phyloP scores from a whole-genome alignment of 2,888 invertebrate species.

The Orchesella flavescens region DNA sequence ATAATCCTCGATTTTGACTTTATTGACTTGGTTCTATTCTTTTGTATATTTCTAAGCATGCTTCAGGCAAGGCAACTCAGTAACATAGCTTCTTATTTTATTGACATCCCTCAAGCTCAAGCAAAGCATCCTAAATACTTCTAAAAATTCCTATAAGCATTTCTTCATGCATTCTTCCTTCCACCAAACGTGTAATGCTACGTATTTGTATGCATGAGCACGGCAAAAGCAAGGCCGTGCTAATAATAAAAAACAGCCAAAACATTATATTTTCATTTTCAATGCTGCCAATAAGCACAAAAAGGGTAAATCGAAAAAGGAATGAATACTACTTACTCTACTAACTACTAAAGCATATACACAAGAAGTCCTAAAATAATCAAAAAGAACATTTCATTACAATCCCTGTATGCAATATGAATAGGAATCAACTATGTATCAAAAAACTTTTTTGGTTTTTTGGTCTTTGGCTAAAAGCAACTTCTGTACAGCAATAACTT shows the following conservation, averaged over 20 bases:
- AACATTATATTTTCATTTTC: neutral
- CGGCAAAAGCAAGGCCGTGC: slow-evolving; percentile 46
- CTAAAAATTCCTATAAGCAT: no score
- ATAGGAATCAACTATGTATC: no score
- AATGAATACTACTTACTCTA: no score
- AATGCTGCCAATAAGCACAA: neutral
- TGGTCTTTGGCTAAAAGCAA: no score
- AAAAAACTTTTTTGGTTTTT: no score
- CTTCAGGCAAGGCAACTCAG: slow-evolving; percentile 47
- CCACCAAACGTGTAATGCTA: neutral
- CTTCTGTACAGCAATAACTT: no score
- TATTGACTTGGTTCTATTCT: neutral
- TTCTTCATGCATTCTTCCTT: neutral
- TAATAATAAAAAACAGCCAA: slow-evolving; percentile 27
- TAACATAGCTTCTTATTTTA: neutral
- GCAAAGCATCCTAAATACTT: neutral
- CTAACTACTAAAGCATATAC: no score
- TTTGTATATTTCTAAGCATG: slow-evolving; percentile 10
- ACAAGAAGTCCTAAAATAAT: no score
- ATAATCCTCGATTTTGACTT: neutral
- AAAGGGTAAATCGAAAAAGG: neutral
- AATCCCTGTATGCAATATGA: no score
- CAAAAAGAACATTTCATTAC: no score
- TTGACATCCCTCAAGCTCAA: neutral
- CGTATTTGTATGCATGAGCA: slow-evolving; percentile 15